Percentiles rank a stretch among this genome's conserved stretches.
Conservation (phyloP, 2,888 invertebrate genomes). For the Campaea margaritaria region DNA sequence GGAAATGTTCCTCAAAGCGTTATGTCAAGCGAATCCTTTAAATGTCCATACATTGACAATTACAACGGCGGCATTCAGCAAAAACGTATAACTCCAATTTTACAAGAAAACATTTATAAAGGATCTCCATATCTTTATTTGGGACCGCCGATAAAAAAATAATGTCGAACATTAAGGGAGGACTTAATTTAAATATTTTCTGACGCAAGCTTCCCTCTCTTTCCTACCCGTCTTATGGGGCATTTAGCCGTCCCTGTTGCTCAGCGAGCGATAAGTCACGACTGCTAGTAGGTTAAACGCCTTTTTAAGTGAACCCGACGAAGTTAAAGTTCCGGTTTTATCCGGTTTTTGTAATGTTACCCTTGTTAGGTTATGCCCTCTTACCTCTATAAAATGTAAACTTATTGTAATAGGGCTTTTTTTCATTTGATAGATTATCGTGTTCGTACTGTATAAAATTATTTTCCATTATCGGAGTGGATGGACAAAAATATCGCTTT, state of each 20-base stretch:
- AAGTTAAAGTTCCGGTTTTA: slow-evolving; percentile 51
- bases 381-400: slow-evolving; percentile 57
- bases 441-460: slow-evolving; percentile 13
- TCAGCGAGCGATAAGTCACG: slow-evolving; percentile 70
- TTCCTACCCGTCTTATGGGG: slow-evolving; percentile 34
- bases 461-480: not conserved
- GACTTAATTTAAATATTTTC: slow-evolving; percentile 83
- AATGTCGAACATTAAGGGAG: slow-evolving; percentile 80
- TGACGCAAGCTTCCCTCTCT: slow-evolving; percentile 55
- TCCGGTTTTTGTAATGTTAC: slow-evolving; percentile 43
- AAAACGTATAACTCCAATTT: slow-evolving; percentile 21
- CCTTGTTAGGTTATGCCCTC: slow-evolving; percentile 50
- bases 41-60: slow-evolving; percentile 8
- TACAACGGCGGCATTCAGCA: slow-evolving; percentile 4
- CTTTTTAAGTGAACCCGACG: slow-evolving; percentile 77
- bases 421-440: slow-evolving; percentile 1
- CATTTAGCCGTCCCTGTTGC: slow-evolving; percentile 53
- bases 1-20: too few species aligned
- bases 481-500: slow-evolving; percentile 9
- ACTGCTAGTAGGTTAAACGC: slow-evolving; percentile 68
- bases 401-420: slow-evolving; percentile 51
- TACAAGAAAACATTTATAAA: slow-evolving; percentile 55
- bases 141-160: slow-evolving; percentile 80
- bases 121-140: slow-evolving; percentile 77
- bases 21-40: not conserved